Percentiles rank a stretch among this genome's conserved stretches.
phyloP scores from a whole-genome alignment of 2,113 vertebrate species.

The Grus americana region DNA sequence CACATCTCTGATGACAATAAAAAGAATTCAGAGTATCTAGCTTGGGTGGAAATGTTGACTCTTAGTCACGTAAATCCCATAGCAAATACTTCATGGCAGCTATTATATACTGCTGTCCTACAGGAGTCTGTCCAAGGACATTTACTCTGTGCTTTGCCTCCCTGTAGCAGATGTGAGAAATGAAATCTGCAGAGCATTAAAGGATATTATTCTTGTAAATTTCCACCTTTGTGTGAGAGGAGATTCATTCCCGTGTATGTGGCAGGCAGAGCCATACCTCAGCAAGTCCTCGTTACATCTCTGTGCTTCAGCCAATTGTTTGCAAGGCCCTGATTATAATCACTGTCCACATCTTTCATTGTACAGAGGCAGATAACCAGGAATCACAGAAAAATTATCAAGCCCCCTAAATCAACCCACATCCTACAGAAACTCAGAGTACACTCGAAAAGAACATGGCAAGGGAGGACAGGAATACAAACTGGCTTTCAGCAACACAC shows the following conservation, averaged over 20 bases:
- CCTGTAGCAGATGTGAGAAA: background rate
- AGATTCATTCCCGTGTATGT: background rate
- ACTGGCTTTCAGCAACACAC: background rate
- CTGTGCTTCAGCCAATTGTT: background rate
- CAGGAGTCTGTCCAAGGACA: background rate
- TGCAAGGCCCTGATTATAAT: background rate
- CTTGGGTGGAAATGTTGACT: background rate
- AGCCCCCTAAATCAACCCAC: background rate
- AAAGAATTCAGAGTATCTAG: background rate
- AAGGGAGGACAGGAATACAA: background rate
- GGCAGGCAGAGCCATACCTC: background rate
- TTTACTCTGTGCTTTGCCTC: background rate
- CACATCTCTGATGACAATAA: background rate
- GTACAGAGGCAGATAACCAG: background rate
- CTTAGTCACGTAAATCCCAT: background rate
- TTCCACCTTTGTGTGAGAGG: background rate
- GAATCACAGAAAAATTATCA: background rate
- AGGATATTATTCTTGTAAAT: background rate
- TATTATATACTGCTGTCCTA: background rate
- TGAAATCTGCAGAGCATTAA: background rate
- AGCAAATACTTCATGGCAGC: background rate
- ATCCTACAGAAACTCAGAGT: background rate
- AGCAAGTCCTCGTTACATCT: background rate
- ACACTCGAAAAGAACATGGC: background rate
- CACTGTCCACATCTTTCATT: background rate